Evolutionary conservation across 2,888 invertebrate species (phyloP).

Genomic region (Ramazzottius varieornatus): DNA sequence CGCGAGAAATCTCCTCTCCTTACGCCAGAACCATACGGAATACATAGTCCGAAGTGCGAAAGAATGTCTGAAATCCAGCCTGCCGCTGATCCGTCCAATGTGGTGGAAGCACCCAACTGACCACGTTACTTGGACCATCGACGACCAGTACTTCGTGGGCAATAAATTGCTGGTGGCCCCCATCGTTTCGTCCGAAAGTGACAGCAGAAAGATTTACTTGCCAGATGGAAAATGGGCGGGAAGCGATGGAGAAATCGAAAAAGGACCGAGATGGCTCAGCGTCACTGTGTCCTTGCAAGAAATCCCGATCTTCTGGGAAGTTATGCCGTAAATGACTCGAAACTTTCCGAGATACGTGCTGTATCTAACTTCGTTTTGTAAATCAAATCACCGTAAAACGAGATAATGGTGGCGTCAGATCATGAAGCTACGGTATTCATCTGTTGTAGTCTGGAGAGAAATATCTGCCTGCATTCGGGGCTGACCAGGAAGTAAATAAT

Average conservation of each 20-base stretch:
- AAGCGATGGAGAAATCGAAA: neutral
- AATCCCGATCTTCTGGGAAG: neutral
- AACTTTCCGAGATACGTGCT: too few relatives aligned
- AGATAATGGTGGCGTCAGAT: too few relatives aligned
- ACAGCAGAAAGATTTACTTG: constrained; percentile 11
- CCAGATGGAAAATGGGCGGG: constrained; percentile 12
- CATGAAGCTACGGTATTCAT: too few relatives aligned
- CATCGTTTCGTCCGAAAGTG: constrained; percentile 9
- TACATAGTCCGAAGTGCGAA: neutral
- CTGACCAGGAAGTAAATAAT: too few relatives aligned
- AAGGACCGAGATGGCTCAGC: neutral
- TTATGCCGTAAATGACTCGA: too few relatives aligned
- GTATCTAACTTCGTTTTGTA: too few relatives aligned
- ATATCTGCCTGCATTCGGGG: too few relatives aligned
- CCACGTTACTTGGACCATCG: neutral
- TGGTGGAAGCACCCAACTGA: neutral
- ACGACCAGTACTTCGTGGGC: constrained; percentile 14
- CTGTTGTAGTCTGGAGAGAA: too few relatives aligned
- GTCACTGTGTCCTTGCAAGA: neutral
- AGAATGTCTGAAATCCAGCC: neutral
- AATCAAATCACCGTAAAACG: too few relatives aligned
- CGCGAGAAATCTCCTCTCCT: neutral
- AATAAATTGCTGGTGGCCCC: constrained; percentile 14
- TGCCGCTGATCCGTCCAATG: neutral
- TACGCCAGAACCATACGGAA: neutral